phyloP scores from a whole-genome alignment of 2,113 vertebrate species.

The Seriola aureovittata region DNA sequence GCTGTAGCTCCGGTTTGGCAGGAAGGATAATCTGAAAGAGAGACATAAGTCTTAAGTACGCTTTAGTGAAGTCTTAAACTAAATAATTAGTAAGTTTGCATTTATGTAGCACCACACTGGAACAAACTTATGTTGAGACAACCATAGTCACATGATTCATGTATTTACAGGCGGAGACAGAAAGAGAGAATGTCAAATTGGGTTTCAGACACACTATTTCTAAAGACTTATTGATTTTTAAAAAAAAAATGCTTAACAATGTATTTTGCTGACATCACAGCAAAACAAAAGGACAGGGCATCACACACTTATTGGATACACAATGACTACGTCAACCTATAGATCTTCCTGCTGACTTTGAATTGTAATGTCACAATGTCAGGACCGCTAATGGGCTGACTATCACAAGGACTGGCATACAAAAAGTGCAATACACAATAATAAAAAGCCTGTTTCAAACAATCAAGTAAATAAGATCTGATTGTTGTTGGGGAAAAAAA shows the following conservation, averaged over 20 bases:
- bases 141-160: not conserved
- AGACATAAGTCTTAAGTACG: constrained; percentile 25
- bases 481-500: not conserved
- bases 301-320: not conserved
- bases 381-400: not conserved
- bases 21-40: constrained; percentile 82
- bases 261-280: not conserved
- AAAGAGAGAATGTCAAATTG: not conserved
- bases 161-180: not conserved
- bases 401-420: not conserved
- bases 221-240: not conserved
- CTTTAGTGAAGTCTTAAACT: not conserved
- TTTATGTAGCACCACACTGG: not conserved
- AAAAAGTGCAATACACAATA: not conserved
- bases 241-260: no score
- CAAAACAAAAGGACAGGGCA: not conserved
- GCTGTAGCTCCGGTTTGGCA: constrained; percentile 83
- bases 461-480: not conserved
- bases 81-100: not conserved
- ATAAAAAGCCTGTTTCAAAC: not conserved
- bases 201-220: not conserved
- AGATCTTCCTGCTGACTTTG: constrained; percentile 4
- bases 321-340: not conserved
- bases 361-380: not conserved
- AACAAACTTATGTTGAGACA: not conserved